phyloP scores from a whole-genome alignment of 2,113 vertebrate genomes.

The Pica pica region DNA sequence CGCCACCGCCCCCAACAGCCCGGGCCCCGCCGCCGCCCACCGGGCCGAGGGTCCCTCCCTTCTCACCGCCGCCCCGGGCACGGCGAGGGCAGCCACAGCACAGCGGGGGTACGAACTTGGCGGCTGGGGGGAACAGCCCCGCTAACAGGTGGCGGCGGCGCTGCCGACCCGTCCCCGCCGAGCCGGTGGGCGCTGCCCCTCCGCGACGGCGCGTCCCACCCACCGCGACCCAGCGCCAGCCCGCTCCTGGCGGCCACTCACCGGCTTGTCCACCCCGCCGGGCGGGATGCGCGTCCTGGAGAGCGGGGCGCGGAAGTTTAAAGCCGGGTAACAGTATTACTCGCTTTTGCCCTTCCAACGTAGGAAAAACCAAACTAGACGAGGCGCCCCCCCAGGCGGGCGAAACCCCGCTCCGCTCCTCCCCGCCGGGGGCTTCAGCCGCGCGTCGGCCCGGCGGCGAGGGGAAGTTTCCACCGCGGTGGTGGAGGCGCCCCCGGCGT shows the following conservation, averaged over 20 bases:
- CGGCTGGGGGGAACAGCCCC: not conserved
- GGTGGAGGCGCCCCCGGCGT: slow-evolving; percentile 34
- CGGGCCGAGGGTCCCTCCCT: not conserved
- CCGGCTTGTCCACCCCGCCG: not conserved
- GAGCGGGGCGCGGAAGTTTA: not conserved
- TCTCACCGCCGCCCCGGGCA: not conserved
- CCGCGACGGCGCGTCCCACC: not conserved
- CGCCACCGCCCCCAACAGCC: not conserved
- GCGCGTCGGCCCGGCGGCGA: not conserved
- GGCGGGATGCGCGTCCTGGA: not conserved
- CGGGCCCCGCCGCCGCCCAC: not conserved
- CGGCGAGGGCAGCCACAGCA: not conserved
- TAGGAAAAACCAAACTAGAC: not conserved
- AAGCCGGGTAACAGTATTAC: not conserved
- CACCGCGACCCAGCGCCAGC: not conserved
- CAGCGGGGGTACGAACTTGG: not conserved
- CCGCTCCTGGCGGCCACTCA: not conserved
- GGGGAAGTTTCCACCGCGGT: slow-evolving; percentile 42
- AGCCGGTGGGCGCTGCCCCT: not conserved
- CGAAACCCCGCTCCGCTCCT: not conserved
- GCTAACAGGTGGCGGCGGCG: not conserved
- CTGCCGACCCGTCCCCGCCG: not conserved
- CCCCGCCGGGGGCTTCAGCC: not conserved
- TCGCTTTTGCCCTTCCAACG: not conserved
- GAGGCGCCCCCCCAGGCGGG: not conserved